phyloP scores from a whole-genome alignment of 2,888 invertebrate genomes.

The Polydesmus complanatus region DNA sequence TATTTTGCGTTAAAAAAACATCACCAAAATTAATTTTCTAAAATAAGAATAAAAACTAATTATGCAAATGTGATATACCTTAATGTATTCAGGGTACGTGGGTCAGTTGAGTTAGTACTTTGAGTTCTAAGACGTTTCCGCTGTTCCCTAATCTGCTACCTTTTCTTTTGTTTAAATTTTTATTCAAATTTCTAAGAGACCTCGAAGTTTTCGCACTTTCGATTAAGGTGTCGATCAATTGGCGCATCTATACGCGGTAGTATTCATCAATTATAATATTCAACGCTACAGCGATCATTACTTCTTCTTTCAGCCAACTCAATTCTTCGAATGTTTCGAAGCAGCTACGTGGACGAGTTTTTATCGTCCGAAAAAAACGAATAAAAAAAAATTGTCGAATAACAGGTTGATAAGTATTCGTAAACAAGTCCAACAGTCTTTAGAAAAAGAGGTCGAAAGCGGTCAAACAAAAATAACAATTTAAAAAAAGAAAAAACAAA shows the following conservation, averaged over 20 bases:
- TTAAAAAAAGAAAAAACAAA: neutral
- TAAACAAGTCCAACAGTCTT: neutral
- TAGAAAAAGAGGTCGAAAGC: neutral
- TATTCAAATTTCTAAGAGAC: slow-evolving; percentile 48
- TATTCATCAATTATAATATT: neutral
- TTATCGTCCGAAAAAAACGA: too few relatives aligned
- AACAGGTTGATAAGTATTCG: neutral
- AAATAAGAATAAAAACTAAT: too few relatives aligned
- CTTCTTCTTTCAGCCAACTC: too few relatives aligned
- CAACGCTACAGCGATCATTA: too few relatives aligned
- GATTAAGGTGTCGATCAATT: neutral
- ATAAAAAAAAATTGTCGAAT: neutral
- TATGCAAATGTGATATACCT: too few relatives aligned
- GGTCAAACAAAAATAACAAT: neutral
- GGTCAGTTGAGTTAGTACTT: slow-evolving; percentile 65
- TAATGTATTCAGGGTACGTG: slow-evolving; percentile 56
- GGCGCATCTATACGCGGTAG: slow-evolving; percentile 8
- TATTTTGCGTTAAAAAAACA: too few relatives aligned
- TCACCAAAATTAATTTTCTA: too few relatives aligned
- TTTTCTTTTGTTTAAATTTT: slow-evolving; percentile 65
- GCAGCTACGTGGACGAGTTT: too few relatives aligned
- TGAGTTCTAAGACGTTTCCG: slow-evolving; percentile 68
- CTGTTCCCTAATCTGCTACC: slow-evolving; percentile 71
- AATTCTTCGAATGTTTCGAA: too few relatives aligned
- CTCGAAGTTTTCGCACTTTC: slow-evolving; percentile 6